phyloP scores from a whole-genome alignment of 2,113 vertebrate genomes.

The Podiceps cristatus region DNA sequence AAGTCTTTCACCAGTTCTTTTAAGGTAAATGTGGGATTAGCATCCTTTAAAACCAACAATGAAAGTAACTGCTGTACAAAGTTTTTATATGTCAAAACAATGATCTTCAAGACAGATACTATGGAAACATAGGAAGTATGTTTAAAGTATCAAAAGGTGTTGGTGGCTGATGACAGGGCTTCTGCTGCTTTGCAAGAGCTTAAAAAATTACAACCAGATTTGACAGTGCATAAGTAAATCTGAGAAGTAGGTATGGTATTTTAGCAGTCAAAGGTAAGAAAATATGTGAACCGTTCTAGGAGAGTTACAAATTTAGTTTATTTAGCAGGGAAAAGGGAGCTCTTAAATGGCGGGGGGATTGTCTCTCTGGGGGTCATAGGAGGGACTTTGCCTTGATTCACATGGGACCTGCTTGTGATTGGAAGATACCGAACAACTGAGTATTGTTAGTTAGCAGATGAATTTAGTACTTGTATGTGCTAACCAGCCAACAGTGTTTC shows the following conservation, averaged over 20 bases:
- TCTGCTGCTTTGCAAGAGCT: background rate
- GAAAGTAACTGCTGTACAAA: background rate
- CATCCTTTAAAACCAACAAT: background rate
- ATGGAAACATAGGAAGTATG: background rate
- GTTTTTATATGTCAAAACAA: background rate
- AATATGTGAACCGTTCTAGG: fast-evolving
- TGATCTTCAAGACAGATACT: background rate
- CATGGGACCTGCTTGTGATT: background rate
- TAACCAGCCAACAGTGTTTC: background rate
- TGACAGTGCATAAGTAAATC: background rate
- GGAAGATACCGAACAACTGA: background rate
- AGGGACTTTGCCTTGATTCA: background rate
- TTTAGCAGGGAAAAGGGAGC: background rate
- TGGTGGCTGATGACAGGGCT: background rate
- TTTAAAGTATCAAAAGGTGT: background rate
- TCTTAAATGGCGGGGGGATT: background rate
- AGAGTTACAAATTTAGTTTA: background rate
- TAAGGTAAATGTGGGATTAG: background rate
- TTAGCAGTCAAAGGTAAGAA: background rate
- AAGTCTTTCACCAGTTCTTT: background rate
- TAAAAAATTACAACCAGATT: background rate
- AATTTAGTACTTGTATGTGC: background rate
- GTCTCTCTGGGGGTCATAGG: background rate
- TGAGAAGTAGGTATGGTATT: background rate
- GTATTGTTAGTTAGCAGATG: background rate